A percentile compares a stretch with the other conserved stretches of the same genome.
phyloP scores from a whole-genome alignment of 2,113 vertebrate genomes.

The Leptobrachium leishanense region DNA sequence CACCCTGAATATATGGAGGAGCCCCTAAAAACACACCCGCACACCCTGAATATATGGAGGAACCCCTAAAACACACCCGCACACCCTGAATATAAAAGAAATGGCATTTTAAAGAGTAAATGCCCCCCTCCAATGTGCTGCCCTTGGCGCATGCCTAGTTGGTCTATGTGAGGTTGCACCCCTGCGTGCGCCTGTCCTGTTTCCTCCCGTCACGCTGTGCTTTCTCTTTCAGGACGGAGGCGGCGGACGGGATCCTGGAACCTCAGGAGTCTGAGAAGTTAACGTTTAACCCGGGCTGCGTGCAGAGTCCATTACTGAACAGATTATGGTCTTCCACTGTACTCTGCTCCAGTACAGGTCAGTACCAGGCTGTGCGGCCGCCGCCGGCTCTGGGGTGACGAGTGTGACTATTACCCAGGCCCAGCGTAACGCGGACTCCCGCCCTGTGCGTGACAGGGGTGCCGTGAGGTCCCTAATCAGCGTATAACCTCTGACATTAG shows the following conservation, averaged over 20 bases:
- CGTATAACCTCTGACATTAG: too few relatives aligned
- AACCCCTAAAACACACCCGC: too few relatives aligned
- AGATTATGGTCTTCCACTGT: slow-evolving; percentile 82
- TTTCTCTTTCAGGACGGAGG: slow-evolving; percentile 74
- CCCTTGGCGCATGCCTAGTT: too few relatives aligned
- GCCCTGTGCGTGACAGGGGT: not conserved
- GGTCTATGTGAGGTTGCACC: too few relatives aligned
- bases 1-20: too few relatives aligned
- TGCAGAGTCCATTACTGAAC: slow-evolving; percentile 80
- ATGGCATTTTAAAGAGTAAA: too few relatives aligned
- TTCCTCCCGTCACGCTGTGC: not conserved
- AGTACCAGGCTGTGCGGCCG: slow-evolving; percentile 50
- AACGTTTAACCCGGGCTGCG: slow-evolving; percentile 78
- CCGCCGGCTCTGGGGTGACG: not conserved
- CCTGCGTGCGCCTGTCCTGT: too few relatives aligned
- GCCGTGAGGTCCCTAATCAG: not conserved
- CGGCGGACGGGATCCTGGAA: slow-evolving; percentile 85
- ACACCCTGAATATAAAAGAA: too few relatives aligned
- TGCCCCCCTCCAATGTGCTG: too few relatives aligned
- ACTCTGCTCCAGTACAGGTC: slow-evolving; percentile 78
- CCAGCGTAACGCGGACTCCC: not conserved
- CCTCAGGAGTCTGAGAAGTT: slow-evolving; percentile 85
- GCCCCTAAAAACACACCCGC: too few relatives aligned
- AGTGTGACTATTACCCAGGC: not conserved
- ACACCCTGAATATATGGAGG: too few relatives aligned